These are phyloP conservation scores for Scomberomorus guttatus DNA, from an alignment of 2,797 vertebrate genomes.

Conservation along the genomic window DNA sequence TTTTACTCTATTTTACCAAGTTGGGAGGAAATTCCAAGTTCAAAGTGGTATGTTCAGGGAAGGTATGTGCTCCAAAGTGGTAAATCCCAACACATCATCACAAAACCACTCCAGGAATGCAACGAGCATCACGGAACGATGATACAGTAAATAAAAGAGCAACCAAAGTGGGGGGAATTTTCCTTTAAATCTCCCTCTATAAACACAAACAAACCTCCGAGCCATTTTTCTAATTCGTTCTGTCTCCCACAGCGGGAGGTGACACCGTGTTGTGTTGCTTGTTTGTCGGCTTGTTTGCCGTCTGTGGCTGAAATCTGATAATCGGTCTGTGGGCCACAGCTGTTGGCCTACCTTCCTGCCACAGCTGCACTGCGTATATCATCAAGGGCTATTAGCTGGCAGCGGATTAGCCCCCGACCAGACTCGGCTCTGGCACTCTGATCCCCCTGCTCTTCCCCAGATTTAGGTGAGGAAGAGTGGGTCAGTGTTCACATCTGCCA, in stretches of 20 bases:
- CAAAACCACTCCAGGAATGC: neutral
- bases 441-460: slow-evolving; percentile 65
- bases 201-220: slow-evolving; percentile 45
- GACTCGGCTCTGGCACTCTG: slow-evolving; percentile 68
- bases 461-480: slow-evolving; percentile 69
- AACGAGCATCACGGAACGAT: slow-evolving; percentile 2
- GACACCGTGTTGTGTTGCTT: slow-evolving; percentile 62
- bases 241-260: slow-evolving; percentile 66
- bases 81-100: neutral
- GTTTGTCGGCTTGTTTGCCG: slow-evolving; percentile 72
- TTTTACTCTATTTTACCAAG: neutral
- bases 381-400: slow-evolving; percentile 80
- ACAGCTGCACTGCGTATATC: slow-evolving; percentile 83
- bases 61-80: no score
- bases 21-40: neutral
- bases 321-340: slow-evolving; percentile 78
- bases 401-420: slow-evolving; percentile 76
- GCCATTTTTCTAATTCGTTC: slow-evolving; percentile 55
- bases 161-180: slow-evolving; percentile 16
- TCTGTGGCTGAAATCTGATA: slow-evolving; percentile 79
- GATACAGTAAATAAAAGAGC: slow-evolving; percentile 38
- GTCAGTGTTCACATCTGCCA: slow-evolving; percentile 77
- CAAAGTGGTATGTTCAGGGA: neutral
- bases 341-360: slow-evolving; percentile 81
- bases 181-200: slow-evolving; percentile 33